Evolutionary conservation across 2,888 invertebrate genomes (phyloP), one percentile per base, ranked within the genome.

Genomic region (Leptopilina syphax): DNA sequence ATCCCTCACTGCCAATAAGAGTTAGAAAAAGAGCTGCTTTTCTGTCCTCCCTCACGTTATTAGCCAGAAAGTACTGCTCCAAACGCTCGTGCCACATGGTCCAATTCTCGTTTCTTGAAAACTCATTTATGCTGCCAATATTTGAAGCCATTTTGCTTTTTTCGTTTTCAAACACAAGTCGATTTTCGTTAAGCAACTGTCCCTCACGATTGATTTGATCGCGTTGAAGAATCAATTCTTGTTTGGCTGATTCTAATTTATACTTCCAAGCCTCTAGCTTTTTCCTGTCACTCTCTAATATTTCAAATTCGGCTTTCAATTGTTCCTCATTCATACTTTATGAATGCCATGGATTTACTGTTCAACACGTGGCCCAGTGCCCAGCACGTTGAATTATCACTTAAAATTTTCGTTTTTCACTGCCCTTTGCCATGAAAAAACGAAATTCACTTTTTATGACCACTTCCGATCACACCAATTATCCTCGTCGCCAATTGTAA

Each of bases 61-160:
- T 79, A 6, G 80, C 82, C n/a, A 82, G 24, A 13, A 82, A 67
- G 70, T 78, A 83, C 44, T 82, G 81, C 27, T 83, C 83, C 24
- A 80, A 41, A 24, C 81, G 65, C 47, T 83, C 83, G 60, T 63
- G 34, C 78, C 80, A 82, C 34, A 79, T 9, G 6, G 78, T 73
- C 70, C 77, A 83, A 63, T 83, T 80, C 7, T 81, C 82, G 13
- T 10, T 27, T 8, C 68, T 4, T 12, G 44, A 47, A 44, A 68
- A 82, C 47, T 82, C 79, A 24, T 77, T 79, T n/a, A 82, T 77
- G 9, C 34, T 27, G 3, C 82, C 82, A 27, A 79, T 27, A 7
- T 9, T 12, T 34, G 78, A 13, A 60, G 78, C 78, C 78, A 78
- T 78, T 6, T 77, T 57, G 27, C 60, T 60, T 18, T 60, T 60